phyloP scores from a whole-genome alignment of 2,113 vertebrate species.

The Cyprinodon tularosa region DNA sequence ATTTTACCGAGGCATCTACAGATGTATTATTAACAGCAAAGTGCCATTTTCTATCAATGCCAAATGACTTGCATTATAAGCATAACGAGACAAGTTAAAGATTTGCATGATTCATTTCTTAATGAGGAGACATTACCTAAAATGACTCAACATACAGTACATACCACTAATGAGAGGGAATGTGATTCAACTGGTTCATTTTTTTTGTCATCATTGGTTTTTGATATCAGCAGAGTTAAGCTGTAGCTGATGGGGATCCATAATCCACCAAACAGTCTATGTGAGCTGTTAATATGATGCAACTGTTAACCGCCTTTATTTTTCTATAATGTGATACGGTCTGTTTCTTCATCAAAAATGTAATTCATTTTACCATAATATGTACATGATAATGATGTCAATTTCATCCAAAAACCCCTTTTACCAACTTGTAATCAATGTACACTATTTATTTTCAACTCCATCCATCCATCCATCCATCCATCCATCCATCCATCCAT shows the following conservation, averaged over 20 bases:
- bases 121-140: conserved; percentile 7
- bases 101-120: conserved; percentile 8
- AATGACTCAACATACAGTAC: neutral
- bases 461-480: too few relatives aligned
- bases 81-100: conserved; percentile 3
- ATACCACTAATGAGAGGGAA: neutral
- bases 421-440: too few relatives aligned
- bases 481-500: too few relatives aligned
- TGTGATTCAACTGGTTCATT: neutral
- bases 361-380: too few relatives aligned
- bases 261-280: too few relatives aligned
- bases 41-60: conserved; percentile 16
- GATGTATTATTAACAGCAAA: neutral
- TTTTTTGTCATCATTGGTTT: neutral
- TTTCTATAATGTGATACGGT: too few relatives aligned
- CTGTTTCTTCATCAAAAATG: too few relatives aligned
- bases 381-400: too few relatives aligned
- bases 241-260: too few relatives aligned
- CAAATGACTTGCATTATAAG: conserved; percentile 1
- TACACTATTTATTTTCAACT: too few relatives aligned
- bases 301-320: neutral
- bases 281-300: neutral
- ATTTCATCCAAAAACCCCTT: too few relatives aligned
- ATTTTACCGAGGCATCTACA: conserved; percentile 37
- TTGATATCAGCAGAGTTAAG: too few relatives aligned